These are phyloP conservation scores for Deilephila porcellus DNA, from an alignment of 2,888 invertebrate genomes.

Conservation along the genomic window DNA sequence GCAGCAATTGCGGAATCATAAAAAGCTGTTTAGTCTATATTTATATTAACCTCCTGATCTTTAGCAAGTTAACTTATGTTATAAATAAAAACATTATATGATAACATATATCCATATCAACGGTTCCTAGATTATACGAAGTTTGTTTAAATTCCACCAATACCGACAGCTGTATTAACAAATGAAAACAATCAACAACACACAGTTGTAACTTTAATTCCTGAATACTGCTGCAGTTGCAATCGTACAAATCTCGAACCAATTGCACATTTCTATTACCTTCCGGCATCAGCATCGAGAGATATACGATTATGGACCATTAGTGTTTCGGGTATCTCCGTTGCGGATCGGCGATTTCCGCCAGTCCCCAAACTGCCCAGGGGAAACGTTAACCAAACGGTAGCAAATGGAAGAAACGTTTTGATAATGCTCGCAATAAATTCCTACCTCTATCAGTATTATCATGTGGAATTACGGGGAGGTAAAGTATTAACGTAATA, in stretches of 20 bases:
- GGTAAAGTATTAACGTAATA: constrained; percentile 4
- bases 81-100: no score
- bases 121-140: no score
- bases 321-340: constrained; percentile 63
- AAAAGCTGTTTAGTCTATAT: no score
- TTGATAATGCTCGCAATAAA: constrained; percentile 66
- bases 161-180: no score
- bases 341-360: constrained; percentile 57
- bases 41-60: no score
- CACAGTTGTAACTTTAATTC: neutral
- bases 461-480: neutral
- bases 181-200: no score
- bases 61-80: no score
- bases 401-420: constrained; percentile 63
- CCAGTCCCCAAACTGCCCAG: constrained; percentile 50
- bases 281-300: constrained; percentile 11
- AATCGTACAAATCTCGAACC: constrained; percentile 3
- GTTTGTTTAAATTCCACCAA: no score
- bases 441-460: constrained; percentile 55
- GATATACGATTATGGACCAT: constrained; percentile 52
- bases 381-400: constrained; percentile 53
- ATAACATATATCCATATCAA: no score
- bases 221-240: neutral
- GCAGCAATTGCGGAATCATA: no score
- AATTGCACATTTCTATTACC: constrained; percentile 22